Evolutionary conservation across 2,797 vertebrate genomes (phyloP), one percentile per base, ranked within the genome.

Genomic region (Cyclopterus lumpus): DNA sequence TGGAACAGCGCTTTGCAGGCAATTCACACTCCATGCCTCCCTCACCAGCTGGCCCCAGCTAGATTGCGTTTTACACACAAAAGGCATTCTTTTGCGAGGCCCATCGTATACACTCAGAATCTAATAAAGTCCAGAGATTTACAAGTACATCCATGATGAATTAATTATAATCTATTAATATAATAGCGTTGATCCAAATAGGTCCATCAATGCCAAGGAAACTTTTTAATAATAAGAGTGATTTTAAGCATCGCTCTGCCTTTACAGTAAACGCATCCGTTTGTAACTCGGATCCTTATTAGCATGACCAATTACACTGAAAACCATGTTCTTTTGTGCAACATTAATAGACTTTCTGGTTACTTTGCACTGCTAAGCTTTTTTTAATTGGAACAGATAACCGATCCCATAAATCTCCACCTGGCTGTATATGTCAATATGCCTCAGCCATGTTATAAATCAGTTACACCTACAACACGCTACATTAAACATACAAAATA

Each of bases 1-100:
- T 84, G 53, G 87, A 88, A 87, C 86, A 66, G 89, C 75, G 85
- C 91, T 91, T 84, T 90, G 90, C 91, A 93, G 90, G 91, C 91
- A 91, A 92, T 93, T 90, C 90, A 88, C 85, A 87, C 84, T 88
- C 86, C 89, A 88, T 90, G 86, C 89, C 76, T 91, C 86, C 74
- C 51, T 90, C 76, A 67, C 89, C 85, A 75, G 89, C 84, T 84
- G 81, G 75, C 78, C 75, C 24, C 61, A 26, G 60, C 81, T 83
- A 93, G 87, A 94, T 93, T 93, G 75, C 83, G 81, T 92, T 93
- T 93, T 91, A 91, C 92, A 88, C 87, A 93, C 89, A 91, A 92
- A 93, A 84, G 75, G 61, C 58, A 8, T 77, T 83, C 68, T 77
- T 82, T 86, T 85, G 61, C n/a, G 55, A 83, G 77, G 73, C 71